Percentiles rank a stretch among this genome's conserved stretches.
These are phyloP conservation scores for Deilephila elpenor DNA, from an alignment of 2,888 invertebrate species.

Conservation along the genomic window DNA sequence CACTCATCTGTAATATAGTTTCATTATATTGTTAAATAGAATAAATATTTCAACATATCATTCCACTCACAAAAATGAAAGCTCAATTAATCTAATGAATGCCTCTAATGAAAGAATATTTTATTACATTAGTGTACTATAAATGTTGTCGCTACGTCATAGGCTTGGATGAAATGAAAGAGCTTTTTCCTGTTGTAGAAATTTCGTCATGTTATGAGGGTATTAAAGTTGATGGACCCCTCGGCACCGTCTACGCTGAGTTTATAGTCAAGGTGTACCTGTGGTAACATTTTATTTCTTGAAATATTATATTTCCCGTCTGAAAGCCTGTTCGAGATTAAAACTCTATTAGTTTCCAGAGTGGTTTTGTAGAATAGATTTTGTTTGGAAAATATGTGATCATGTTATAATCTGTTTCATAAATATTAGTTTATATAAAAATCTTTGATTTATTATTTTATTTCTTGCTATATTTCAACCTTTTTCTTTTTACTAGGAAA, in stretches of 20 bases:
- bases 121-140: constrained; percentile 23
- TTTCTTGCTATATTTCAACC: too few species aligned
- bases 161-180: constrained; percentile 60
- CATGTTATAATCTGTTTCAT: too few species aligned
- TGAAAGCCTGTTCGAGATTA: constrained; percentile 27
- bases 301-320: constrained; percentile 25
- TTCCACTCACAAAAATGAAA: not conserved
- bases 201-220: constrained; percentile 74
- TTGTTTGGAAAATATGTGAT: not conserved
- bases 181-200: constrained; percentile 75
- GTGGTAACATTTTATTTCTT: constrained; percentile 61
- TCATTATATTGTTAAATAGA: not conserved
- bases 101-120: constrained; percentile 7
- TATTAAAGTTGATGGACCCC: constrained; percentile 77
- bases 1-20: not conserved
- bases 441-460: too few species aligned
- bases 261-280: constrained; percentile 64
- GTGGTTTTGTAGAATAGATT: not conserved
- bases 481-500: too few species aligned
- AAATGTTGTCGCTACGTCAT: constrained; percentile 27
- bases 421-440: too few species aligned
- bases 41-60: not conserved
- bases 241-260: constrained; percentile 60
- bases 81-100: constrained; percentile 16
- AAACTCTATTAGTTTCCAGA: not conserved